Conservation (phyloP, 1,140 invertebrate genomes). For the Caerostris darwini region DNA sequence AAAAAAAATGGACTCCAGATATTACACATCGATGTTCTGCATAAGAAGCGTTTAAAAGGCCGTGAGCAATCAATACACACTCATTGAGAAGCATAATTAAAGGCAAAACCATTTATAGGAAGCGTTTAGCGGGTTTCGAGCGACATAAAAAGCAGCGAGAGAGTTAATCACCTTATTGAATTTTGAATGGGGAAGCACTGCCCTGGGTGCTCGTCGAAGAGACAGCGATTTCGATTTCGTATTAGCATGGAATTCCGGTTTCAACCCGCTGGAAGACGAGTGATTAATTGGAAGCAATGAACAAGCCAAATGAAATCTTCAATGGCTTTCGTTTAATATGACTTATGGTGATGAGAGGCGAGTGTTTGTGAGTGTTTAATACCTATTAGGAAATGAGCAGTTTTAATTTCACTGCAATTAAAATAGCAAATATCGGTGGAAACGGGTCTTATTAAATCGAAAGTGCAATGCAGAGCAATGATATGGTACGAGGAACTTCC, state of each 20-base stretch:
- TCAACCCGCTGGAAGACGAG: no score
- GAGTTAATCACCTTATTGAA: conserved; percentile 48
- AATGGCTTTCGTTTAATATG: neutral
- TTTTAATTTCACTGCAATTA: no score
- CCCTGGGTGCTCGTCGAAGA: neutral
- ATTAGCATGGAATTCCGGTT: neutral
- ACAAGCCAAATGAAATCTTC: neutral
- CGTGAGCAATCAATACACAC: neutral
- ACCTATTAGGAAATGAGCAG: no score
- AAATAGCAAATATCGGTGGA: no score
- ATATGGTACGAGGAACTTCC: no score
- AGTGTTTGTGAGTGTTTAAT: neutral
- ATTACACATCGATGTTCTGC: no score
- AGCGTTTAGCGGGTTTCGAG: neutral
- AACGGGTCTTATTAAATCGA: no score
- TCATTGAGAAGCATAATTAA: neutral
- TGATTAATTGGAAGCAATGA: neutral
- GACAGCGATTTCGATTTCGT: neutral
- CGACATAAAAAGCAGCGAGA: neutral
- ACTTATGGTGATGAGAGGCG: neutral
- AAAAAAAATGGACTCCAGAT: no score
- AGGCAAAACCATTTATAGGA: conserved; percentile 10
- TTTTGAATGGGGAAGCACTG: neutral
- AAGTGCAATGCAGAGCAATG: no score
- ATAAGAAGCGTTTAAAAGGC: neutral